These are phyloP conservation scores for Cairina moschata DNA, from an alignment of 2,113 vertebrate genomes.

Conservation along the genomic window DNA sequence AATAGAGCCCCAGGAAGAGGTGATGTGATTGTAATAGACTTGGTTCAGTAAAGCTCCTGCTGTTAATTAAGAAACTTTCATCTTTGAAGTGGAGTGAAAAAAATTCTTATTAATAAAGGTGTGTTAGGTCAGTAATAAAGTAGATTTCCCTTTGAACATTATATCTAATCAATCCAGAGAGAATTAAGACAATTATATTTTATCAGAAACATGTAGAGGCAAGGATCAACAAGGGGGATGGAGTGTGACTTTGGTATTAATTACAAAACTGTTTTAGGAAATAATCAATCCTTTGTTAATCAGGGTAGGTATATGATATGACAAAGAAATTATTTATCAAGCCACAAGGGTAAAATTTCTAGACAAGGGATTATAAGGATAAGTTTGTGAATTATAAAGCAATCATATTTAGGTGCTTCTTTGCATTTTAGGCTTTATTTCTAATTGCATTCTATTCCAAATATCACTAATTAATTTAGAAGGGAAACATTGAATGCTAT, in stretches of 20 bases:
- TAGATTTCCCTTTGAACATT: slow-evolving; percentile 68
- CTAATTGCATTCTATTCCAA: neutral
- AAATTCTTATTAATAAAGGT: slow-evolving; percentile 71
- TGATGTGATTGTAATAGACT: slow-evolving; percentile 71
- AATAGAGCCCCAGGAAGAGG: slow-evolving; percentile 65
- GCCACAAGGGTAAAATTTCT: neutral
- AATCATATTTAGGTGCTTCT: neutral
- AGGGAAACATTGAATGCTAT: neutral
- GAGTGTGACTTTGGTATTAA: slow-evolving; percentile 57
- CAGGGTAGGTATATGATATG: slow-evolving; percentile 54
- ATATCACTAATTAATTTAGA: slow-evolving; percentile 40
- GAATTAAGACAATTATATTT: slow-evolving; percentile 77
- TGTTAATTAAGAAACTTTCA: slow-evolving; percentile 83
- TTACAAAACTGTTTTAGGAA: slow-evolving; percentile 73
- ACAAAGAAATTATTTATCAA: slow-evolving; percentile 63
- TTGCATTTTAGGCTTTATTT: slow-evolving; percentile 3
- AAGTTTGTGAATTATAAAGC: slow-evolving; percentile 19
- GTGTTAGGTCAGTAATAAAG: slow-evolving; percentile 73
- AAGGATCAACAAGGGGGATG: slow-evolving; percentile 59
- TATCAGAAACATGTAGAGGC: slow-evolving; percentile 67
- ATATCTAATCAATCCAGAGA: slow-evolving; percentile 73
- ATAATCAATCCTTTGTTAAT: slow-evolving; percentile 67
- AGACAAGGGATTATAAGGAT: slow-evolving; percentile 1
- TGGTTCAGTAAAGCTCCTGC: slow-evolving; percentile 72
- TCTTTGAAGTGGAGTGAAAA: slow-evolving; percentile 71